These are phyloP conservation scores for Microtus montanus DNA, from an alignment of 2,113 vertebrate species.

Conservation along the genomic window DNA sequence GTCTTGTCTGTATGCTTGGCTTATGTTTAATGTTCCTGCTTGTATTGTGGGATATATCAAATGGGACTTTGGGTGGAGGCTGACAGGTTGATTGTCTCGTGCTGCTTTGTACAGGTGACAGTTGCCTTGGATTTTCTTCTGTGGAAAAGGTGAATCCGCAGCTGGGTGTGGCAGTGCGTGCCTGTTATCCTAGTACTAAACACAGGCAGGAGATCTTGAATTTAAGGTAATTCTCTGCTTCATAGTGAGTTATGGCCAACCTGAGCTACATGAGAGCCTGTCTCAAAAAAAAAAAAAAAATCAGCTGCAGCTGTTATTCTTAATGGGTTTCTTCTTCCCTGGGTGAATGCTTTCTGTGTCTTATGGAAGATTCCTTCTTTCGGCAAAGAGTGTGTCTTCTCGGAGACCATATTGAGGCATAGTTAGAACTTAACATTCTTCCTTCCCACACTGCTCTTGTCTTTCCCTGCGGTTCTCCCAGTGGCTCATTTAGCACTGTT, in stretches of 20 bases:
- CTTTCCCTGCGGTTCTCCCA: background rate
- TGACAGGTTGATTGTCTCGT: background rate
- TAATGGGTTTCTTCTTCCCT: background rate
- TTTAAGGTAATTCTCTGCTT: background rate
- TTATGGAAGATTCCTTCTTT: background rate
- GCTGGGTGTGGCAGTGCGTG: background rate
- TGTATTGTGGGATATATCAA: background rate
- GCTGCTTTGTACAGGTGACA: background rate
- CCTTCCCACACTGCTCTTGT: background rate
- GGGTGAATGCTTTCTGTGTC: background rate
- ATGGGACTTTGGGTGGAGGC: background rate
- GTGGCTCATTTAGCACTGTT: background rate
- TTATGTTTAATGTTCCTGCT: background rate
- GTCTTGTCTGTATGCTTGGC: background rate
- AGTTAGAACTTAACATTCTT: background rate
- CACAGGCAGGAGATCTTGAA: background rate
- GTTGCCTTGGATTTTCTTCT: background rate
- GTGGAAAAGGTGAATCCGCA: background rate
- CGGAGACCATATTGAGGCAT: background rate
- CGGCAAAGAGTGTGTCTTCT: background rate
- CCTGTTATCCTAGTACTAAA: background rate
- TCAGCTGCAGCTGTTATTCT: background rate
- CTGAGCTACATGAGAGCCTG: background rate
- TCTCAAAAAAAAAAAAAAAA: background rate
- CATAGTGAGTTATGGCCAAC: background rate